Percentiles rank a stretch among this genome's conserved stretches.
These are phyloP conservation scores for Conus ventricosus DNA, from an alignment of 1,140 invertebrate species.

Conservation along the genomic window DNA sequence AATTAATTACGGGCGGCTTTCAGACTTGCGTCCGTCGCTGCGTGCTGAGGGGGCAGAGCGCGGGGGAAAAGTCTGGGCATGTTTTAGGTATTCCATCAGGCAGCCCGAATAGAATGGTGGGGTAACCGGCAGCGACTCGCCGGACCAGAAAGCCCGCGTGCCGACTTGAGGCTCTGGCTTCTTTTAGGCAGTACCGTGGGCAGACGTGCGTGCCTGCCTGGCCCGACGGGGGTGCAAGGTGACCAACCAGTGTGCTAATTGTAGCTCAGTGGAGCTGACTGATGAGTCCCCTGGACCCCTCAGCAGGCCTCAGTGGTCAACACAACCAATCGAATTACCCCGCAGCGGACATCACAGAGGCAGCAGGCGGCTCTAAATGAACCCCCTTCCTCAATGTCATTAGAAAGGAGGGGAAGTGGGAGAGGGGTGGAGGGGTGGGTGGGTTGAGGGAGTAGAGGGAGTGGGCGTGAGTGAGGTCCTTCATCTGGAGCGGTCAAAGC, in stretches of 20 bases:
- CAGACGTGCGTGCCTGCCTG: background rate
- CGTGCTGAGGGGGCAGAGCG: too few relatives aligned
- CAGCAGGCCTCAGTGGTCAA: background rate
- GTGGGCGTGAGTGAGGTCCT: background rate
- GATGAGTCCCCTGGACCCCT: constrained; percentile 6
- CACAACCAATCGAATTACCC: constrained; percentile 5
- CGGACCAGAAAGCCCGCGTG: background rate
- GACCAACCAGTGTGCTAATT: background rate
- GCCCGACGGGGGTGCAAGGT: background rate
- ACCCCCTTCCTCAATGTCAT: constrained; percentile 9
- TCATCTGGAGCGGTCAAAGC: background rate
- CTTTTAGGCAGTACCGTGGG: background rate
- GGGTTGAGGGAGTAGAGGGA: background rate
- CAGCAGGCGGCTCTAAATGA: background rate
- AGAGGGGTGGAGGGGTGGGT: background rate
- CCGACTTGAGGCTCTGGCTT: background rate
- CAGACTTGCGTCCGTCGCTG: too few relatives aligned
- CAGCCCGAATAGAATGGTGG: too few relatives aligned
- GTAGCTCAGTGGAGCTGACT: background rate
- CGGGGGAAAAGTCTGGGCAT: too few relatives aligned
- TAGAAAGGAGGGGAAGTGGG: background rate
- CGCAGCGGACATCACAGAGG: background rate
- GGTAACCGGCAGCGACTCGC: background rate
- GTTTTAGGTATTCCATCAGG: too few relatives aligned
- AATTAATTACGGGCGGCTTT: too few relatives aligned